Evolutionary conservation across 2,797 vertebrate species (phyloP).

Genomic region (Spinus pinus): DNA sequence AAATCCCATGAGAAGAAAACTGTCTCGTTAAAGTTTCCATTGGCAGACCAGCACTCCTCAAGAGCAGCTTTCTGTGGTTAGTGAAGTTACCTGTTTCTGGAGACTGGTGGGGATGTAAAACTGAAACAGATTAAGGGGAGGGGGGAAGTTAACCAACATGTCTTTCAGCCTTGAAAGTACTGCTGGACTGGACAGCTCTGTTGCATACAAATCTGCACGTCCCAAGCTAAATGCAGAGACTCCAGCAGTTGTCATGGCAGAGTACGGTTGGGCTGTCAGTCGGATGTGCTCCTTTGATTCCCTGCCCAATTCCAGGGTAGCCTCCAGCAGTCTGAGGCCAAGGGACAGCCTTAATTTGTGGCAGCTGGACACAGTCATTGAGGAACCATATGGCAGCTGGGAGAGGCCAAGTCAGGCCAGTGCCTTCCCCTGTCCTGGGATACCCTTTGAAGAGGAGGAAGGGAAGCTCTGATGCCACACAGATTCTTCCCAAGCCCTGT

Average conservation of each 20-base stretch:
- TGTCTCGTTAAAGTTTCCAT: neutral
- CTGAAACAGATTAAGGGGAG: neutral
- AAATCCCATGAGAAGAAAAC: neutral
- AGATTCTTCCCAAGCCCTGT: neutral
- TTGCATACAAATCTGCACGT: neutral
- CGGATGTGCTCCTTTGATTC: neutral
- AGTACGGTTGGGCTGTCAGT: accelerated
- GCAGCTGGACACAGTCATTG: neutral
- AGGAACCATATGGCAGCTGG: slow-evolving; percentile 11
- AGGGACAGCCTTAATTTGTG: slow-evolving; percentile 44
- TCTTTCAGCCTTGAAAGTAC: neutral
- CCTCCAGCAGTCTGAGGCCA: neutral
- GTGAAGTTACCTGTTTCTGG: neutral
- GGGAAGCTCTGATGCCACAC: neutral
- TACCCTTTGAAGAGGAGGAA: neutral
- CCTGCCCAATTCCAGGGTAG: neutral
- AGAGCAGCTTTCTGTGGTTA: neutral
- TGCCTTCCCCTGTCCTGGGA: slow-evolving; percentile 2
- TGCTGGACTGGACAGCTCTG: neutral
- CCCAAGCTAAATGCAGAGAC: neutral
- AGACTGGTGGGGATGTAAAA: neutral
- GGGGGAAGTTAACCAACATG: accelerated
- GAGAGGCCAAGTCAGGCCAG: slow-evolving; percentile 11
- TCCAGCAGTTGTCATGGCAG: neutral
- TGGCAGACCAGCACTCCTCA: neutral